Conservation (phyloP, 2,888 invertebrate species). For the Drosophila nr. perissopoda region DNA sequence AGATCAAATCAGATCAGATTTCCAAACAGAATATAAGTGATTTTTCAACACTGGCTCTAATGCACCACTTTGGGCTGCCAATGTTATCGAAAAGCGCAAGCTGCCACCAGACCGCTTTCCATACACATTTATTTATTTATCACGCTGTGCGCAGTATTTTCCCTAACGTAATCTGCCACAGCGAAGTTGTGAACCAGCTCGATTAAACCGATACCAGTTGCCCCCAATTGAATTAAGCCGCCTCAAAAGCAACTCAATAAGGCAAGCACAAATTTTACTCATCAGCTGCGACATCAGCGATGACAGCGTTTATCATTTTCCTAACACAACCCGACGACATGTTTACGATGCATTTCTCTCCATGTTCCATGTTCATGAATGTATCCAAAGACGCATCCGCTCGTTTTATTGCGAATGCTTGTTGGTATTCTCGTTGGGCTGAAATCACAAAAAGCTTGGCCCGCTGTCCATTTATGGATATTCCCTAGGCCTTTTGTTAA, state of each 20-base stretch:
- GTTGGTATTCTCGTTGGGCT: slow-evolving; percentile 63
- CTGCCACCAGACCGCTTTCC: slow-evolving; percentile 1
- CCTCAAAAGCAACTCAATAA: slow-evolving; percentile 3
- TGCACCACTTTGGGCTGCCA: neutral
- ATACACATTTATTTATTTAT: neutral
- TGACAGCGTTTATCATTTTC: slow-evolving; percentile 39
- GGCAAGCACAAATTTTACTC: neutral
- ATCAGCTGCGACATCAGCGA: neutral
- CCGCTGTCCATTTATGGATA: slow-evolving; percentile 43
- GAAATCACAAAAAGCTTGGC: slow-evolving; percentile 60
- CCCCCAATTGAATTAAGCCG: neutral
- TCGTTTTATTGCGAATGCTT: slow-evolving; percentile 50
- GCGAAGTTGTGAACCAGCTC: neutral
- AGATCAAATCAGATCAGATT: slow-evolving; percentile 67
- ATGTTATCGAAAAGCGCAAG: neutral
- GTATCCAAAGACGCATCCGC: slow-evolving; percentile 7
- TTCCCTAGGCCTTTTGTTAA: slow-evolving; percentile 19
- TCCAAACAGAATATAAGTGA: slow-evolving; percentile 46
- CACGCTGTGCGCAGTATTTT: neutral
- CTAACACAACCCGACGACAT: slow-evolving; percentile 69
- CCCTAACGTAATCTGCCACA: neutral
- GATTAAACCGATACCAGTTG: neutral
- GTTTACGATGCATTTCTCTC: slow-evolving; percentile 69
- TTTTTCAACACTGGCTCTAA: slow-evolving; percentile 41
- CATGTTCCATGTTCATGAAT: neutral